Conservation (phyloP, 2,113 vertebrate genomes). For the Lutjanus erythropterus region DNA sequence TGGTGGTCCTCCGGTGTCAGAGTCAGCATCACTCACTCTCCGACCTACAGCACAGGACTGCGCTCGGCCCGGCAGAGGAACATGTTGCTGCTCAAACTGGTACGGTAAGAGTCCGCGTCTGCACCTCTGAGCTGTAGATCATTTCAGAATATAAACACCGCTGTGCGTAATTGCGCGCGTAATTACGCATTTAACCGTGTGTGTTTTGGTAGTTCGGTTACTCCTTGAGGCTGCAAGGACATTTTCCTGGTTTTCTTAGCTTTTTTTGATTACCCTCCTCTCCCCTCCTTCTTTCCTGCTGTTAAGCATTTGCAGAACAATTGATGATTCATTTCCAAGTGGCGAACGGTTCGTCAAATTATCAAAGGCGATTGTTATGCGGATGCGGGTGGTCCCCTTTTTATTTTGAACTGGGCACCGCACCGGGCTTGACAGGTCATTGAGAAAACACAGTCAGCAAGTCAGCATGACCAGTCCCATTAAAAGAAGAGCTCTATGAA, state of each 20-base stretch:
- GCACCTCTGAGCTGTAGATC: neutral
- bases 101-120: conserved; percentile 65
- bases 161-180: conserved; percentile 27
- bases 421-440: neutral
- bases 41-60: conserved; percentile 43
- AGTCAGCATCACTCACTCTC: conserved; percentile 58
- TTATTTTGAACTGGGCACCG: conserved; percentile 7
- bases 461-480: neutral
- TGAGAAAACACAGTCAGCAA: too few species aligned
- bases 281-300: neutral
- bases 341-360: conserved; percentile 6
- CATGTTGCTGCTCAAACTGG: conserved; percentile 78
- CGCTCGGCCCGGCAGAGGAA: conserved; percentile 20
- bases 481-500: neutral
- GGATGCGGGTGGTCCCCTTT: conserved; percentile 30
- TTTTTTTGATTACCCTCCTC: neutral
- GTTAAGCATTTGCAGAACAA: conserved; percentile 55
- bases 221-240: neutral
- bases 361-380: conserved; percentile 48
- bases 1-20: conserved; percentile 55
- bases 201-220: neutral
- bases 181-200: neutral
- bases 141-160: too few species aligned
- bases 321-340: conserved; percentile 14
- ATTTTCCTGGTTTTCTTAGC: neutral